Evolutionary conservation across 1,140 invertebrate genomes (phyloP).

Genomic region (Ooceraea biroi): DNA sequence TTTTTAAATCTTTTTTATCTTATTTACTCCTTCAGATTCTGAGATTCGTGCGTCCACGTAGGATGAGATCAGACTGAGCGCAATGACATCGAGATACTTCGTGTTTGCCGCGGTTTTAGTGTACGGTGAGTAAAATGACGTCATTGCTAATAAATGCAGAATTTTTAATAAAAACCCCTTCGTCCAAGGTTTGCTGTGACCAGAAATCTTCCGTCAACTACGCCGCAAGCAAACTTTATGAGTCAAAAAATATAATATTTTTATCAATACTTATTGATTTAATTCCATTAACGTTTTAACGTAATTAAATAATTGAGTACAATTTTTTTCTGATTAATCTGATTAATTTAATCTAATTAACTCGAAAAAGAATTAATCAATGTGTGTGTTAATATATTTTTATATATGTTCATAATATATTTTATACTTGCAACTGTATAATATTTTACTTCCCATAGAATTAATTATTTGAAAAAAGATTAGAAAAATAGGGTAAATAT

Average conservation of each 20-base stretch:
- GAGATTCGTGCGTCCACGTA: constrained; percentile 70
- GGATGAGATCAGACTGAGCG: constrained; percentile 79
- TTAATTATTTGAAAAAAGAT: background rate
- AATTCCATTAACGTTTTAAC: background rate
- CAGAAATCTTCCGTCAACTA: background rate
- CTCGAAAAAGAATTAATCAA: too few relatives aligned
- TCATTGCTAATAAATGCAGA: constrained; percentile 28
- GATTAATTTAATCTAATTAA: too few relatives aligned
- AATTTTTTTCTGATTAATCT: background rate
- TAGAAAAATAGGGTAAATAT: background rate
- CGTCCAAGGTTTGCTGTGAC: background rate
- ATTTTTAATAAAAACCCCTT: background rate
- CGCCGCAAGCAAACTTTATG: background rate
- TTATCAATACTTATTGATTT: constrained; percentile 3
- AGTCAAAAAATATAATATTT: background rate
- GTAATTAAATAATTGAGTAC: background rate
- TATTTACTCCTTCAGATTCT: constrained; percentile 75
- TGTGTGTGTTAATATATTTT: too few relatives aligned
- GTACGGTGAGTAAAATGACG: constrained; percentile 72
- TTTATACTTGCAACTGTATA: background rate
- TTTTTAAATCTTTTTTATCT: constrained; percentile 34
- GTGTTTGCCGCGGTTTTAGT: constrained; percentile 74
- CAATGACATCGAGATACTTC: constrained; percentile 78
- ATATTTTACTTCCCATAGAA: too few relatives aligned
- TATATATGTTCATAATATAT: background rate